These are phyloP conservation scores for Psittacula derbiana DNA, from an alignment of 2,797 vertebrate species.

Conservation along the genomic window DNA sequence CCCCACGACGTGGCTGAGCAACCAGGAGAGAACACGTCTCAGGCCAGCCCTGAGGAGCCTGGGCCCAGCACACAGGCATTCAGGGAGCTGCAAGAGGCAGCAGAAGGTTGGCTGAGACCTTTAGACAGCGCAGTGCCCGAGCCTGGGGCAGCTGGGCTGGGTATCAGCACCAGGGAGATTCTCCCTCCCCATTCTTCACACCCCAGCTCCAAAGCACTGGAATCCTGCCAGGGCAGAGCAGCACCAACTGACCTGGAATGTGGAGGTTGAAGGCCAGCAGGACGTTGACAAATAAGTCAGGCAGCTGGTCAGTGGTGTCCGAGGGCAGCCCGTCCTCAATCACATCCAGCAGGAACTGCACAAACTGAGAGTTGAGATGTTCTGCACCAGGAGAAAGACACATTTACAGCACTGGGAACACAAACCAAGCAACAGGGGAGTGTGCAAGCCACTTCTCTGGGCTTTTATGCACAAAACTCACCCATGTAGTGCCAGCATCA, in stretches of 20 bases:
- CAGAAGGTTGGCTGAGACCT: not conserved
- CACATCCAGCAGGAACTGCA: conserved; percentile 89
- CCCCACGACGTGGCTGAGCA: not conserved
- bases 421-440: not conserved
- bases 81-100: not conserved
- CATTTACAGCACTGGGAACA: not conserved
- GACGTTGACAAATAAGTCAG: conserved; percentile 92
- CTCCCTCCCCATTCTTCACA: not conserved
- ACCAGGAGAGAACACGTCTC: not conserved
- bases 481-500: not conserved
- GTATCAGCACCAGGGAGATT: not conserved
- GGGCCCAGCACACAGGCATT: not conserved
- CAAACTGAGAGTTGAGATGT: conserved; percentile 91
- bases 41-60: not conserved
- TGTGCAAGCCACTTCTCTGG: not conserved
- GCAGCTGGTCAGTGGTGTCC: conserved; percentile 92
- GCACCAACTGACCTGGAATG: conserved; percentile 81
- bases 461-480: not conserved
- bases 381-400: conserved; percentile 76
- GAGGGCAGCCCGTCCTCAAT: conserved; percentile 92
- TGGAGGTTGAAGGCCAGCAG: conserved; percentile 95
- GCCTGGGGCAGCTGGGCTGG: not conserved
- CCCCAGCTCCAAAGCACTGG: not conserved
- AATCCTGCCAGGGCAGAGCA: not conserved
- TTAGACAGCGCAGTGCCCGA: not conserved